Evolutionary conservation across 2,797 vertebrate species (phyloP), one percentile per base, ranked within the genome.

Genomic region (Vipera latastei): DNA sequence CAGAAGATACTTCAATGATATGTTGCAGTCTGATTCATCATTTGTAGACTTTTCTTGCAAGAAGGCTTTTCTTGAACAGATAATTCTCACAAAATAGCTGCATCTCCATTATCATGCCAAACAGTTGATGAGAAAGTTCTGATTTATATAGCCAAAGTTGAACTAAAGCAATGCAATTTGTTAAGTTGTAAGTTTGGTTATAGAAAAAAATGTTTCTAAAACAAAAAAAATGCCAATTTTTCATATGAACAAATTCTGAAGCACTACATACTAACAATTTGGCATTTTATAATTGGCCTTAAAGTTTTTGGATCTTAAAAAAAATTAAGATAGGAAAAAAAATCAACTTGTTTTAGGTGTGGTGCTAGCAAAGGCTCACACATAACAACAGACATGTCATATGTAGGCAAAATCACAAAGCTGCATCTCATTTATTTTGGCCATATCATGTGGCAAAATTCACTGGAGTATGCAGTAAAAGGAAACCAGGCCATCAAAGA

Each of bases 241-340:
- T 12, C 38, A 83, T 48, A 11, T 48, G 73, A 25, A 51, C 0
- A 0, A 86, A 25, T 92, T 28, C 7, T 60, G 20, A 83, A 51
- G 51, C 28, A n/a, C 59, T 57, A 28, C 55, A 53, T 6, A 7
- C 28, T 89, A 56, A 12, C 6, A 53, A 9, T 28, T 61, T 69
- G 87, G 48, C 48, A n/a, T 8, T 44, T 28, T 38, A 91, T 69
- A 93, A 88, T 26, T 73, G 26, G 51, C 26, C 28, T 44, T 20
- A 88, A 69, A 69, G 6, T 69, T 69, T 69, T 69, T 69, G n/a
- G 14, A 32, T 4, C 14, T 69, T 69, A 32, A 14, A 69, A 53
- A 53, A 32, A 32, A 69, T 18, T 69, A 32, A 69, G 26, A 63
- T 63, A 28, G 25, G 60, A 6, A 8, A 9, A 9, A 6, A 63